Evolutionary conservation across 2,113 vertebrate species (phyloP).

Genomic region (Pelobates fuscus): DNA sequence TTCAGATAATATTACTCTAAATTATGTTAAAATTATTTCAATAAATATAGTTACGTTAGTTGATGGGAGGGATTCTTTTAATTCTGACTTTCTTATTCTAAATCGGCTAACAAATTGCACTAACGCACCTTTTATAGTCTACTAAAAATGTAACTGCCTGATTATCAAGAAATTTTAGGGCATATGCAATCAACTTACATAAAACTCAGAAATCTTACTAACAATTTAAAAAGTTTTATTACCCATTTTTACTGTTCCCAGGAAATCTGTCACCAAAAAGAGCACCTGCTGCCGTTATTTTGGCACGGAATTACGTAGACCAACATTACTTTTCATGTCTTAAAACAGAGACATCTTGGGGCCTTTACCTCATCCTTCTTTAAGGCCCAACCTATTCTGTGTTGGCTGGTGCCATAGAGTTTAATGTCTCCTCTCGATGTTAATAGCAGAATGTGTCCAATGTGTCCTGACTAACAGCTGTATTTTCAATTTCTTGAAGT

Average conservation of each 20-base stretch:
- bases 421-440: conserved; percentile 3
- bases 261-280: no score
- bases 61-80: no score
- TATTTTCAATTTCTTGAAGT: background rate
- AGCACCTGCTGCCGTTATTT: no score
- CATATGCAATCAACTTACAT: background rate
- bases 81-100: no score
- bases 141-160: no score
- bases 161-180: conserved; percentile 6
- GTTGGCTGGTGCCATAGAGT: background rate
- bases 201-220: background rate
- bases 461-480: background rate
- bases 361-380: conserved; percentile 5
- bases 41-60: no score
- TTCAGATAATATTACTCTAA: no score
- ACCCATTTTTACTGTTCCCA: background rate
- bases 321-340: background rate
- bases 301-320: no score
- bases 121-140: no score
- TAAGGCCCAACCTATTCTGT: background rate
- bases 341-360: background rate
- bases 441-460: conserved; percentile 5
- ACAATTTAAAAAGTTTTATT: conserved; percentile 1
- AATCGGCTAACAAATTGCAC: no score
- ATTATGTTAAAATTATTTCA: no score